phyloP scores from a whole-genome alignment of 2,888 invertebrate genomes.

The Colostygia pectinataria region DNA sequence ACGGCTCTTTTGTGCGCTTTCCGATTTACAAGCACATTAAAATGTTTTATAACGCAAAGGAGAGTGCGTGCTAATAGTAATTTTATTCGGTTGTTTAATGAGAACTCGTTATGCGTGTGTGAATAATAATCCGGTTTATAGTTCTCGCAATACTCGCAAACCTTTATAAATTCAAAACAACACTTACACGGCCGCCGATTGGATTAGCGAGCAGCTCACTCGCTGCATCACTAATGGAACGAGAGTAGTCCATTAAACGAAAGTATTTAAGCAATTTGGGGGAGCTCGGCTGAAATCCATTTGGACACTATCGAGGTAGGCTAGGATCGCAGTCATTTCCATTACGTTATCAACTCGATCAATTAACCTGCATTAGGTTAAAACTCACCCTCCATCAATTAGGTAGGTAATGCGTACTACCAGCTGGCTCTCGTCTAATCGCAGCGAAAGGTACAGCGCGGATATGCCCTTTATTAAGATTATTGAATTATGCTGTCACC shows the following conservation, averaged over 20 bases:
- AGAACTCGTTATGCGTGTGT: conserved; percentile 23
- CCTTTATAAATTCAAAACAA: conserved; percentile 34
- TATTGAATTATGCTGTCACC: background rate
- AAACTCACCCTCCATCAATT: conserved; percentile 74
- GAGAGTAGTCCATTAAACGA: conserved; percentile 54
- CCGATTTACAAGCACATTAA: conserved; percentile 63
- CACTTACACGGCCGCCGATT: conserved; percentile 32
- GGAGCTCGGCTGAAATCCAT: conserved; percentile 57
- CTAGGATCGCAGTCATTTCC: conserved; percentile 50
- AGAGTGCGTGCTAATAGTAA: conserved; percentile 41
- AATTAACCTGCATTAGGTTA: conserved; percentile 75
- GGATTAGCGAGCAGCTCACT: conserved; percentile 28
- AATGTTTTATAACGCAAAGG: conserved; percentile 48
- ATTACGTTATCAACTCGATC: conserved; percentile 70
- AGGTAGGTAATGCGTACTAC: conserved; percentile 34
- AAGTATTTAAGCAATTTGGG: conserved; percentile 48
- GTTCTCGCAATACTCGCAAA: conserved; percentile 16
- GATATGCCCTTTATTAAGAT: conserved; percentile 43
- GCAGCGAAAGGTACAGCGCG: conserved; percentile 44
- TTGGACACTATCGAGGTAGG: conserved; percentile 56
- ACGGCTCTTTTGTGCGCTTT: conserved; percentile 67
- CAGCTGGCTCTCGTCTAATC: conserved; percentile 47
- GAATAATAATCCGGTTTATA: conserved; percentile 16
- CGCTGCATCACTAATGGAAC: conserved; percentile 49
- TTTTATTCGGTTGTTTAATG: conserved; percentile 39